Evolutionary conservation across 2,888 invertebrate genomes (phyloP).

Genomic region (Sphaerophoria taeniata): DNA sequence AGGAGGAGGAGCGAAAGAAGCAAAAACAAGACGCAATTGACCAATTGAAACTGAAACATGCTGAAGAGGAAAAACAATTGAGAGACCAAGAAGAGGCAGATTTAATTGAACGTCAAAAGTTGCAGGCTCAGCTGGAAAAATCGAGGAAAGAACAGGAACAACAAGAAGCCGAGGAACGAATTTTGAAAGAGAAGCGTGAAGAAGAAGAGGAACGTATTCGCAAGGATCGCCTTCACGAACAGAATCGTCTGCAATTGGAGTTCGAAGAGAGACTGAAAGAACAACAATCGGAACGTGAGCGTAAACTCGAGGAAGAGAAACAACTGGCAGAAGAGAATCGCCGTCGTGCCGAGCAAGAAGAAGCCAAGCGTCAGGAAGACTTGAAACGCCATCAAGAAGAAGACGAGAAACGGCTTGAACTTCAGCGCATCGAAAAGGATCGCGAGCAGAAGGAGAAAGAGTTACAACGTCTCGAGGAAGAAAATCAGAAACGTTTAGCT

Average conservation of each 20-base stretch:
- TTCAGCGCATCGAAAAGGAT: slow-evolving; percentile 77
- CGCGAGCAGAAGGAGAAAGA: slow-evolving; percentile 79
- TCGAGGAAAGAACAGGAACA: slow-evolving; percentile 73
- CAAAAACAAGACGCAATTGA: slow-evolving; percentile 76
- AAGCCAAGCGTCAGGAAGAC: slow-evolving; percentile 78
- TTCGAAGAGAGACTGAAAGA: slow-evolving; percentile 77
- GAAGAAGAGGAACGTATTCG: slow-evolving; percentile 76
- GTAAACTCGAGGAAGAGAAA: slow-evolving; percentile 78
- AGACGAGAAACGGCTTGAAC: slow-evolving; percentile 78
- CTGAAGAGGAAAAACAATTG: slow-evolving; percentile 75
- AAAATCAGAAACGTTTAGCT: slow-evolving; percentile 78
- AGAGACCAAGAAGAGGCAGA: slow-evolving; percentile 47
- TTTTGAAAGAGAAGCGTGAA: slow-evolving; percentile 76
- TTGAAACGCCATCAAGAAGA: slow-evolving; percentile 79
- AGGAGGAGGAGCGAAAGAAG: slow-evolving; percentile 63
- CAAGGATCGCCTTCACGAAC: slow-evolving; percentile 77
- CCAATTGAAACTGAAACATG: slow-evolving; percentile 76
- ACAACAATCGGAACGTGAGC: slow-evolving; percentile 78
- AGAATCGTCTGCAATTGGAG: slow-evolving; percentile 77
- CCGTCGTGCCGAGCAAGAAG: slow-evolving; percentile 77
- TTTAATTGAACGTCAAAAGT: slow-evolving; percentile 41
- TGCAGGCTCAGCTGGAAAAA: slow-evolving; percentile 22
- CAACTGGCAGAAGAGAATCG: slow-evolving; percentile 78
- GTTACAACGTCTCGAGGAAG: slow-evolving; percentile 78
- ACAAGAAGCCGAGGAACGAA: slow-evolving; percentile 74